Evolutionary conservation across 2,888 invertebrate genomes (phyloP).

Genomic region (Phorcus lineatus): DNA sequence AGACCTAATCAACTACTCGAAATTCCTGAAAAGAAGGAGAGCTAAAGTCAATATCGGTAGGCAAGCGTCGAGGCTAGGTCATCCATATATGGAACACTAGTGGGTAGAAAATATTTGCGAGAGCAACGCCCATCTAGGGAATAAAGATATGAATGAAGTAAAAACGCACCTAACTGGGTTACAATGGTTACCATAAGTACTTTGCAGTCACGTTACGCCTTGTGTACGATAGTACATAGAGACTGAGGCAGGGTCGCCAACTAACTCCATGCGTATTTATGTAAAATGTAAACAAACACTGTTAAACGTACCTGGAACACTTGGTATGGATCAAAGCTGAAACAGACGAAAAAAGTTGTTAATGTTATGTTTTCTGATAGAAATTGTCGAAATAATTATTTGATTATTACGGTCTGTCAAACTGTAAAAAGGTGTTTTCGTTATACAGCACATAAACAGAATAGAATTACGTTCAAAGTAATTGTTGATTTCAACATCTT

Average conservation of each 20-base stretch:
- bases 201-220: too few species aligned
- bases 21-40: too few species aligned
- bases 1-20: too few species aligned
- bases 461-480: too few species aligned
- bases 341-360: slow-evolving; percentile 38
- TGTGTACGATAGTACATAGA: background rate
- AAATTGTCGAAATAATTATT: too few species aligned
- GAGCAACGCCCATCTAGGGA: background rate
- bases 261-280: background rate
- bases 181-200: too few species aligned
- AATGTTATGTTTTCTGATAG: background rate
- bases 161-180: background rate
- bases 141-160: background rate
- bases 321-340: slow-evolving; percentile 67
- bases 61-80: too few species aligned
- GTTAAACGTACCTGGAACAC: slow-evolving; percentile 60
- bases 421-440: too few species aligned
- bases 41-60: too few species aligned
- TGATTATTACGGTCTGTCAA: too few species aligned
- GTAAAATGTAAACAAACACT: background rate
- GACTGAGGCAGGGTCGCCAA: background rate
- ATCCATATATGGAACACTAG: background rate
- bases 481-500: too few species aligned
- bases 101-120: background rate
- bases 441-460: too few species aligned